Conservation (phyloP, 2,113 vertebrate species). For the Holacanthus passer region DNA sequence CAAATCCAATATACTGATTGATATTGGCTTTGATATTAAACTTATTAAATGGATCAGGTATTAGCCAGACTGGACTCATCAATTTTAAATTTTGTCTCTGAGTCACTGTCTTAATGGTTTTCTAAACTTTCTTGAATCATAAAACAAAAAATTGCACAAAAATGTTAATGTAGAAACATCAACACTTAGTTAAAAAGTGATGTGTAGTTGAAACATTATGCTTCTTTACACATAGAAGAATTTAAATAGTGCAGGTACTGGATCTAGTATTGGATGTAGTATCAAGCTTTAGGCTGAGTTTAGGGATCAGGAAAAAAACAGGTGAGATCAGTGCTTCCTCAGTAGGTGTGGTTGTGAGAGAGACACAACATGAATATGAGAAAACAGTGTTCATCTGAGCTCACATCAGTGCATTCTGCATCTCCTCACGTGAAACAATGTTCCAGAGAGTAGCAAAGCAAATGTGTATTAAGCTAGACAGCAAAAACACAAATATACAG, state of each 20-base stretch:
- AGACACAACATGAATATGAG: slow-evolving; percentile 22
- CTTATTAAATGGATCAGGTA: background rate
- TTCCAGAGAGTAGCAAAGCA: slow-evolving; percentile 58
- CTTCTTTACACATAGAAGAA: slow-evolving; percentile 6
- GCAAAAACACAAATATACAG: slow-evolving; percentile 75
- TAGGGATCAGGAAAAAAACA: slow-evolving; percentile 2
- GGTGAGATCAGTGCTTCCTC: slow-evolving; percentile 9
- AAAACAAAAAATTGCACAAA: background rate
- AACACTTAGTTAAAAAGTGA: background rate
- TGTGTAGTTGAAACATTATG: background rate
- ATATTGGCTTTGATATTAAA: background rate
- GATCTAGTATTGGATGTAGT: too few relatives aligned
- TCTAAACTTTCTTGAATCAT: slow-evolving; percentile 4
- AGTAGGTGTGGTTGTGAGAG: slow-evolving; percentile 35
- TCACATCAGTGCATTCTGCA: slow-evolving; percentile 47
- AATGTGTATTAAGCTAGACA: slow-evolving; percentile 69
- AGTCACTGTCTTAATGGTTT: slow-evolving; percentile 5
- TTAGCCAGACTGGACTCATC: slow-evolving; percentile 14
- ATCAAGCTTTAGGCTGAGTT: background rate
- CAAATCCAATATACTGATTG: background rate
- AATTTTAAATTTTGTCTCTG: background rate
- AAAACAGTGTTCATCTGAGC: slow-evolving; percentile 25
- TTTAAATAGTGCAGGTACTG: background rate
- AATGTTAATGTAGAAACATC: background rate
- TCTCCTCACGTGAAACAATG: slow-evolving; percentile 28